Evolutionary conservation across 2,113 vertebrate genomes (phyloP), one percentile per base, ranked within the genome.

Genomic region (Mungos mungo): DNA sequence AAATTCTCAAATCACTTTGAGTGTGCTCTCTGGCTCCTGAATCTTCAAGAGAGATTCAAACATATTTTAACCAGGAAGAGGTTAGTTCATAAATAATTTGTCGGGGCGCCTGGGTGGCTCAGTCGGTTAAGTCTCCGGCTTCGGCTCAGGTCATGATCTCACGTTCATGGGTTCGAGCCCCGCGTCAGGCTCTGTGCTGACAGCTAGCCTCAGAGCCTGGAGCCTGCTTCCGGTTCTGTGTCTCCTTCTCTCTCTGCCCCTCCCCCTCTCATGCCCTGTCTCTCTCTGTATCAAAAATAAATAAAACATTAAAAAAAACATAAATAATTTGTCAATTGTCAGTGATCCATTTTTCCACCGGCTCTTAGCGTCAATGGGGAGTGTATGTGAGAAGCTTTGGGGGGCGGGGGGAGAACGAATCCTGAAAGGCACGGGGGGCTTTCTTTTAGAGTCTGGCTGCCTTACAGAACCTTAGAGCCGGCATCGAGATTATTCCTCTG

Each of bases 1-100:
- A 74, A 92, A 74, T 86, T 90, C 89, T 79, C 65, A 90, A 80
- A 88, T 92, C 21, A 80, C 41, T 82, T 83, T 72, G 65, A 93
- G 60, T 72, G 19, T 54, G 52, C 12, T 85, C 10, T 84, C 33
- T 54, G 57, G 14, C 76, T 96, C 50, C 50, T 72, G 66, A 47
- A 47, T 47, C 45, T 47, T 47, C 45, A 47, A 47, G 45, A 47
- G 45, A 47, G 45, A 47, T 47, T 47, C 45, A 47, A 47, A 47
- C 45, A 47, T 10, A 47, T 47, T 47, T 47, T 47, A 47, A 38
- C 76, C 57, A 79, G 66, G 33, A 90, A 72, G 47, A 96, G 41
- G 57, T 93, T 68, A 92, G n/a, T 63, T 92, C 38, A 45, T 77
- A 80, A 38, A 72, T 6, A 82, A 21, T 68, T 90, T 50, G 60